Conservation (phyloP, 2,797 vertebrate genomes). For the Lacerta viridis region DNA sequence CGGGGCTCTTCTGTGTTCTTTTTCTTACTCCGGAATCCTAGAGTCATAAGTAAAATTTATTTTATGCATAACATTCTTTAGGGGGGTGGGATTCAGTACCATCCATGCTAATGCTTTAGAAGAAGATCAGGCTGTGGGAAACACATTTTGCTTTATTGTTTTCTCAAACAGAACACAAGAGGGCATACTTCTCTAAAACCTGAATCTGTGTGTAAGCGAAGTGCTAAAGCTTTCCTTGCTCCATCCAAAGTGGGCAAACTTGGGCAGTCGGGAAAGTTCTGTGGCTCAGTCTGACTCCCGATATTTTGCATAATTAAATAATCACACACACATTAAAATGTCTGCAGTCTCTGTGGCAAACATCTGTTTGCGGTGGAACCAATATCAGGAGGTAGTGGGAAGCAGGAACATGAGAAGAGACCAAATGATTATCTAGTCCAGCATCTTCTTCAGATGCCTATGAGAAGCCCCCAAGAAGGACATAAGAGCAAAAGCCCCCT, state of each 20-base stretch:
- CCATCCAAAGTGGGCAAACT: background rate
- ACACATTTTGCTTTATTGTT: constrained; percentile 15
- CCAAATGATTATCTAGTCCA: no score
- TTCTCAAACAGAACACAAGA: constrained; percentile 75
- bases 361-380: background rate
- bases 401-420: no score
- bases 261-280: background rate
- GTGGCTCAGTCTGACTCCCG: background rate
- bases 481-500: no score
- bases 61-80: fast-evolving
- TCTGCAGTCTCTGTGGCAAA: background rate
- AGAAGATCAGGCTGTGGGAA: background rate
- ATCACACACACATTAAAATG: background rate
- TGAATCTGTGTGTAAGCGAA: background rate
- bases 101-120: background rate
- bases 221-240: background rate
- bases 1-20: background rate
- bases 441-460: no score
- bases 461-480: no score
- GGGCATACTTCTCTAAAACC: constrained; percentile 69
- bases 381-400: background rate
- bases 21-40: background rate
- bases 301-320: background rate
- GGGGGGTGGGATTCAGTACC: background rate
- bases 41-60: background rate